These are phyloP conservation scores for Ethmia dodecea DNA, from an alignment of 2,888 invertebrate genomes.

Conservation along the genomic window DNA sequence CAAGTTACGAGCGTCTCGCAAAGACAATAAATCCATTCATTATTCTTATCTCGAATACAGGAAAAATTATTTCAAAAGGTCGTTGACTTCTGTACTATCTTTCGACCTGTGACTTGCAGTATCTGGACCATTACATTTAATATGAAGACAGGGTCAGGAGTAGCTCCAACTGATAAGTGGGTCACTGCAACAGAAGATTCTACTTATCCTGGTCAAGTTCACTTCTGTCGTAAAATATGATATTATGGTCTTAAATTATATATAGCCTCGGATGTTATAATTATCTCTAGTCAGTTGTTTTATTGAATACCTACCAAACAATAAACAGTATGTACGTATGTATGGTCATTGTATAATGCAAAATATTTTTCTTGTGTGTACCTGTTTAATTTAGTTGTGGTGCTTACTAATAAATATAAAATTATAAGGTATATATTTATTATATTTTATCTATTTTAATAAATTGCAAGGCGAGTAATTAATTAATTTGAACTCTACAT, in stretches of 20 bases:
- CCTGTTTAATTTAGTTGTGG: too few species aligned
- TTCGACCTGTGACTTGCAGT: conserved; percentile 47
- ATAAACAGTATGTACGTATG: too few species aligned
- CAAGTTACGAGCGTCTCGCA: background rate
- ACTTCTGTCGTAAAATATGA: conserved; percentile 27
- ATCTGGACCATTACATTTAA: conserved; percentile 44
- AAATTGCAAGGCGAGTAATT: conserved; percentile 24
- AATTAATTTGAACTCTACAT: conserved; percentile 36
- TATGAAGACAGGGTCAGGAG: conserved; percentile 56
- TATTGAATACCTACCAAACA: too few species aligned
- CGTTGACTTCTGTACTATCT: conserved; percentile 57
- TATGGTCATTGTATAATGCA: too few species aligned
- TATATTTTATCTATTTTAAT: conserved; percentile 4
- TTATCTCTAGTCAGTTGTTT: too few species aligned
- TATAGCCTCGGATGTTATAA: too few species aligned
- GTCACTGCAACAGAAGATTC: conserved; percentile 59
- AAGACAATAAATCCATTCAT: conserved; percentile 33
- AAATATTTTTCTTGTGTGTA: too few species aligned
- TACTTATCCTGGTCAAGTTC: conserved; percentile 65
- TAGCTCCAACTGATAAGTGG: conserved; percentile 56
- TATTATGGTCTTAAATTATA: background rate
- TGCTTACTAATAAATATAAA: too few species aligned
- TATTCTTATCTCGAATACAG: conserved; percentile 41
- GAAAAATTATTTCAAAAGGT: conserved; percentile 62
- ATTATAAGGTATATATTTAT: too few species aligned